These are phyloP conservation scores for Brachionus angularis DNA, from an alignment of 1,140 invertebrate genomes.

Conservation along the genomic window DNA sequence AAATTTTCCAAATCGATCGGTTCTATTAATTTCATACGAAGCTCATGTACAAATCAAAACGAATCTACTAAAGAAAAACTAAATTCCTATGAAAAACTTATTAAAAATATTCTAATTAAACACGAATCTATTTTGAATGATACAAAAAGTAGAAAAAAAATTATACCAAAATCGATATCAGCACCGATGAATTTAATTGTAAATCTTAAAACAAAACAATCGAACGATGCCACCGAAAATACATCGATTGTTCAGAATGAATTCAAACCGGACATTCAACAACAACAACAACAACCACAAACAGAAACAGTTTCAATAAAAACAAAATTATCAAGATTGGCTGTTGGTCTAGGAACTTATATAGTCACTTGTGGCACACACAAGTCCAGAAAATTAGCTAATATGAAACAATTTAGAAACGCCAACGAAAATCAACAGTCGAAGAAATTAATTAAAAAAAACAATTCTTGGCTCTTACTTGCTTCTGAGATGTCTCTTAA, in stretches of 20 bases:
- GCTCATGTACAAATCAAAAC: neutral
- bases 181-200: neutral
- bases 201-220: neutral
- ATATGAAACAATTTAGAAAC: constrained; percentile 8
- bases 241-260: neutral
- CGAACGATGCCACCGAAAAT: neutral
- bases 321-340: constrained; percentile 20
- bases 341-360: constrained; percentile 18
- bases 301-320: constrained; percentile 9
- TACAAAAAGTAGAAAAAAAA: too few relatives aligned
- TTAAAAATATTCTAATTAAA: neutral
- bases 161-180: constrained; percentile 2
- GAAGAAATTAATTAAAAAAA: constrained; percentile 15
- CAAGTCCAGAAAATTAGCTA: constrained; percentile 27
- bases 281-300: too few relatives aligned
- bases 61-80: neutral
- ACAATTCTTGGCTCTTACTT: constrained; percentile 16
- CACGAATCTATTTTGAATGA: too few relatives aligned
- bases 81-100: constrained; percentile 5
- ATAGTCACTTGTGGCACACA: constrained; percentile 29
- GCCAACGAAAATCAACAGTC: neutral
- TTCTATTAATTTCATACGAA: neutral
- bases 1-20: constrained; percentile 27
- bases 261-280: too few relatives aligned
- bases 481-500: constrained; percentile 8